Conservation (phyloP, 2,888 invertebrate species). For the Thera britannica region DNA sequence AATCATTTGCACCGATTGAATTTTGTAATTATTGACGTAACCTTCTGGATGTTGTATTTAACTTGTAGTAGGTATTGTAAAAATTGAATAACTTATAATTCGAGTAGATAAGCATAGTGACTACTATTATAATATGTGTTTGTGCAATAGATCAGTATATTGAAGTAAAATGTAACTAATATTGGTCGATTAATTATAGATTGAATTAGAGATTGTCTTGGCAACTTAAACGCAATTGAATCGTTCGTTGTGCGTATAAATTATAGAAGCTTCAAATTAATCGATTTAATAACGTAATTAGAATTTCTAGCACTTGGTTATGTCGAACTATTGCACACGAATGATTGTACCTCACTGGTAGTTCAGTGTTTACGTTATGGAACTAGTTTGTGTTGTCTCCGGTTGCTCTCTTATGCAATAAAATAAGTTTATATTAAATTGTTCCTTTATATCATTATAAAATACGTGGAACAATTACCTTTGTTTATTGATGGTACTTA, state of each 20-base stretch:
- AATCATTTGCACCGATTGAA: conserved; percentile 80
- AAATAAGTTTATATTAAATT: conserved; percentile 50
- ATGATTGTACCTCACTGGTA: conserved; percentile 43
- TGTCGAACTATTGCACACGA: conserved; percentile 71
- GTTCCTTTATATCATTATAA: conserved; percentile 59
- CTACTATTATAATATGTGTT: conserved; percentile 70
- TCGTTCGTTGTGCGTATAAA: conserved; percentile 69
- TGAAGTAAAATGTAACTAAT: conserved; percentile 58
- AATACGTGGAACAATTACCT: conserved; percentile 49
- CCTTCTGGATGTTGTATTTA: conserved; percentile 83
- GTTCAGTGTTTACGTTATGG: conserved; percentile 42
- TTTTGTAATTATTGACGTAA: conserved; percentile 82
- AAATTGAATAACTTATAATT: conserved; percentile 76
- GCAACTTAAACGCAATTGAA: conserved; percentile 66
- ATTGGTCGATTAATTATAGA: conserved; percentile 57
- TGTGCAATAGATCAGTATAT: conserved; percentile 77
- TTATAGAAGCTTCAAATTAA: conserved; percentile 79
- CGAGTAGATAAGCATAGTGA: conserved; percentile 76
- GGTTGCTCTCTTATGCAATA: conserved; percentile 67
- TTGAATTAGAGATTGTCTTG: conserved; percentile 65
- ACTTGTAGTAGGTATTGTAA: conserved; percentile 80
- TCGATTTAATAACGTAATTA: conserved; percentile 73
- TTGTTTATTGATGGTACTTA: conserved; percentile 75
- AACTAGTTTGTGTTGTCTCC: conserved; percentile 60
- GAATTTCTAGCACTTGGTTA: conserved; percentile 77